Conservation (phyloP, 2,113 vertebrate genomes). For the Tylochromis polylepis region DNA sequence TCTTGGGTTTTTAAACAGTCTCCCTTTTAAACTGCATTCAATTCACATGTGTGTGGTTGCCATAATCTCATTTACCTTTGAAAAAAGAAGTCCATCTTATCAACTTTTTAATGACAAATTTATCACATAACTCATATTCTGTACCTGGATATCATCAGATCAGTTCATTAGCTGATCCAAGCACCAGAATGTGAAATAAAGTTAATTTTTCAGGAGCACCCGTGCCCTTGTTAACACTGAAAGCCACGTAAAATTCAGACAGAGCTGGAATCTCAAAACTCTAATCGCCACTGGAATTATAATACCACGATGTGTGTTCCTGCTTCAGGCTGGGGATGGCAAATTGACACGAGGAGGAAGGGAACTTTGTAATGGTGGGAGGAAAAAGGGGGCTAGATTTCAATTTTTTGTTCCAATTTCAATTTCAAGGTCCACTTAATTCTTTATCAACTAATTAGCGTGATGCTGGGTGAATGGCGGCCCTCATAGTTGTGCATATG, state of each 20-base stretch:
- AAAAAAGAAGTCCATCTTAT: not conserved
- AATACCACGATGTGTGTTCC: conserved; percentile 18
- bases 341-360: conserved; percentile 32
- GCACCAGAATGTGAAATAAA: not conserved
- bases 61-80: not conserved
- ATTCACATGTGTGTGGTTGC: not conserved
- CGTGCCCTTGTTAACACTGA: not conserved
- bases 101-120: conserved; percentile 13
- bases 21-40: not conserved
- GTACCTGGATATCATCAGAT: conserved; percentile 20
- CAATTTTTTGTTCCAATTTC: conserved; percentile 83
- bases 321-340: conserved; percentile 31
- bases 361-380: conserved; percentile 41
- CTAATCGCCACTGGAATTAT: conserved; percentile 6
- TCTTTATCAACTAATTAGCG: conserved; percentile 95
- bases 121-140: conserved; percentile 16
- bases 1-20: not conserved
- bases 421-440: conserved; percentile 99
- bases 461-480: conserved; percentile 86
- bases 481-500: conserved; percentile 91
- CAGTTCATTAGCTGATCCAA: conserved; percentile 29
- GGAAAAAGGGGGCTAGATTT: conserved; percentile 64
- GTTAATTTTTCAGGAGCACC: not conserved
- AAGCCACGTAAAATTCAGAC: not conserved
- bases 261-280: conserved; percentile 14